Conservation (phyloP, 2,797 vertebrate species). For the Anableps anableps region DNA sequence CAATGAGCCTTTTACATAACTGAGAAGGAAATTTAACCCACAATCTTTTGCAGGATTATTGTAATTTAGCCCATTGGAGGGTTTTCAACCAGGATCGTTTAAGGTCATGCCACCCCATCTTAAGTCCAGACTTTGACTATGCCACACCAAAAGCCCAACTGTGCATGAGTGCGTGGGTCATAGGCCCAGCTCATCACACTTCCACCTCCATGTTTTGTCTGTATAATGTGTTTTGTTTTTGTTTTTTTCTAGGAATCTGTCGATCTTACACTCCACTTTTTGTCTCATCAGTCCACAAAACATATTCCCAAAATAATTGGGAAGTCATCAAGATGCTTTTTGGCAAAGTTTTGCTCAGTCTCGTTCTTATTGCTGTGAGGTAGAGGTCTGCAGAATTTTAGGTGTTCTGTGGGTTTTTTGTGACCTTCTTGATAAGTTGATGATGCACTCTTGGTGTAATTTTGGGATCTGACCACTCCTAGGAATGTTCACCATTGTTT, state of each 20-base stretch:
- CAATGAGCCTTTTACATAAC: neutral
- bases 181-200: neutral
- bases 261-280: neutral
- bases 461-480: neutral
- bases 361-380: neutral
- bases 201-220: neutral
- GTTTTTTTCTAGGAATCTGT: neutral
- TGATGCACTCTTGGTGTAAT: neutral
- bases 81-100: neutral
- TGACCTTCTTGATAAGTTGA: neutral
- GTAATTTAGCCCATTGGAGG: neutral
- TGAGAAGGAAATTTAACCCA: neutral
- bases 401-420: neutral
- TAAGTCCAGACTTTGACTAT: neutral
- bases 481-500: neutral
- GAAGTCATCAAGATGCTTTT: neutral
- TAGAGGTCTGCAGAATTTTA: neutral
- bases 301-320: neutral
- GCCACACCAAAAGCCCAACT: neutral
- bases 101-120: too few species aligned
- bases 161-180: neutral
- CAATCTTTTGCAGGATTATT: neutral
- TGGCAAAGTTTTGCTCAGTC: neutral
- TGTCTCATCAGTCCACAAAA: neutral
- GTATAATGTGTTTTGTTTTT: neutral